These are phyloP conservation scores for Phymatocera aterrima DNA, from an alignment of 2,888 invertebrate genomes.

Conservation along the genomic window DNA sequence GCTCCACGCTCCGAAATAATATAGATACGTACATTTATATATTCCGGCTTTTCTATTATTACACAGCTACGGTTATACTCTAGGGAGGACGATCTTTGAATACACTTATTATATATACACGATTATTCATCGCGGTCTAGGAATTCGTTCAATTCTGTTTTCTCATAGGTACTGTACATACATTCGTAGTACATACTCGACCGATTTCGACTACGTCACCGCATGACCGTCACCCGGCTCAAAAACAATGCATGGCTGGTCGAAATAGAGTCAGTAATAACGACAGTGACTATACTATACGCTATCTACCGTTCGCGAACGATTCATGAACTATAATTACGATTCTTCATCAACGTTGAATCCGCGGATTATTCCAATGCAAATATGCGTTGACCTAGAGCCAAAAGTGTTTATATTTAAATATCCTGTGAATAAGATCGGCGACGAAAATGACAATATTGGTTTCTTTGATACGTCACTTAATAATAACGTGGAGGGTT, in stretches of 20 bases:
- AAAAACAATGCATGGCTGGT: no score
- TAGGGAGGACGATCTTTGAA: neutral
- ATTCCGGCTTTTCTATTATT: slow-evolving; percentile 37
- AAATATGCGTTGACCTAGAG: slow-evolving; percentile 45
- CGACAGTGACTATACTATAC: no score
- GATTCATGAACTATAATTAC: slow-evolving; percentile 38
- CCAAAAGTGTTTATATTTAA: slow-evolving; percentile 17
- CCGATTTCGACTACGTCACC: neutral
- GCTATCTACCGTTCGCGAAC: no score
- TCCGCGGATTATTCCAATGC: no score
- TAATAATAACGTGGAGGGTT: no score
- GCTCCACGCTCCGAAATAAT: neutral
- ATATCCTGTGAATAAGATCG: no score
- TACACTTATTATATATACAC: neutral
- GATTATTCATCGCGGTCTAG: slow-evolving; percentile 16
- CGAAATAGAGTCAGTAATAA: neutral
- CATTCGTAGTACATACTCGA: no score
- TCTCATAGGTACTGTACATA: neutral
- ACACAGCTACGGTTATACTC: slow-evolving; percentile 4
- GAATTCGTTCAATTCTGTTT: neutral
- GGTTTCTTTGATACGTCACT: no score
- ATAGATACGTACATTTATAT: neutral
- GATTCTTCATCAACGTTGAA: neutral
- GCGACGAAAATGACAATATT: no score
- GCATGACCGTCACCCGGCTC: no score